These are phyloP conservation scores for Phengaris arion DNA, from an alignment of 2,888 invertebrate species.

Conservation along the genomic window DNA sequence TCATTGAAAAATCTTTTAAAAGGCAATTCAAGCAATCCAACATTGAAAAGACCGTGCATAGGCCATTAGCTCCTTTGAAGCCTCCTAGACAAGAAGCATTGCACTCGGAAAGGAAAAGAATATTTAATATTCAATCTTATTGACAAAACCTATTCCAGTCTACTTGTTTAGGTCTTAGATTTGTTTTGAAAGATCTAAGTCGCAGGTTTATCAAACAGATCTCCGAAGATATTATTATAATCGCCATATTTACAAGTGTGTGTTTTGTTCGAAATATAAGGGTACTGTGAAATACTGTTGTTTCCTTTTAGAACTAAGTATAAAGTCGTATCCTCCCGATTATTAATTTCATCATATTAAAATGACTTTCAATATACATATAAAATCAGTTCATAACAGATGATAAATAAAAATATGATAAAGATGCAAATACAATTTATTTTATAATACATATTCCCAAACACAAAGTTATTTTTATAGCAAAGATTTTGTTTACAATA, in stretches of 20 bases:
- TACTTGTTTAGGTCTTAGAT: background rate
- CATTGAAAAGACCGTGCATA: background rate
- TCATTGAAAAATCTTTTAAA: background rate
- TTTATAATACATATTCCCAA: conserved; percentile 31
- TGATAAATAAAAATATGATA: conserved; percentile 31
- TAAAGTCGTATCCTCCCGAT: conserved; percentile 38
- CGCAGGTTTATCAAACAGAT: background rate
- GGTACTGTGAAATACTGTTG: background rate
- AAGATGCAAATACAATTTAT: conserved; percentile 38
- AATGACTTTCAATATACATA: conserved; percentile 39
- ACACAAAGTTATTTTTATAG: conserved; percentile 31
- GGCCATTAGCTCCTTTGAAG: background rate
- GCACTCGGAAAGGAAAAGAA: background rate
- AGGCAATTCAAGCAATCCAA: background rate
- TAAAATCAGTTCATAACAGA: conserved; percentile 19
- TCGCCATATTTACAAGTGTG: conserved; percentile 13
- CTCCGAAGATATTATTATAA: background rate
- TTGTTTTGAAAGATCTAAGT: background rate
- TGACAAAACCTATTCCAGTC: background rate
- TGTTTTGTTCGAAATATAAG: conserved; percentile 16
- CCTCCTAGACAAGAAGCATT: background rate
- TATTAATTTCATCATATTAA: conserved; percentile 43
- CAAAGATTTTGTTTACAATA: background rate
- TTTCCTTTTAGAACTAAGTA: conserved; percentile 39
- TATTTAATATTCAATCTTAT: background rate